Conservation (phyloP, 2,113 vertebrate genomes). For the Nematolebias whitei region DNA sequence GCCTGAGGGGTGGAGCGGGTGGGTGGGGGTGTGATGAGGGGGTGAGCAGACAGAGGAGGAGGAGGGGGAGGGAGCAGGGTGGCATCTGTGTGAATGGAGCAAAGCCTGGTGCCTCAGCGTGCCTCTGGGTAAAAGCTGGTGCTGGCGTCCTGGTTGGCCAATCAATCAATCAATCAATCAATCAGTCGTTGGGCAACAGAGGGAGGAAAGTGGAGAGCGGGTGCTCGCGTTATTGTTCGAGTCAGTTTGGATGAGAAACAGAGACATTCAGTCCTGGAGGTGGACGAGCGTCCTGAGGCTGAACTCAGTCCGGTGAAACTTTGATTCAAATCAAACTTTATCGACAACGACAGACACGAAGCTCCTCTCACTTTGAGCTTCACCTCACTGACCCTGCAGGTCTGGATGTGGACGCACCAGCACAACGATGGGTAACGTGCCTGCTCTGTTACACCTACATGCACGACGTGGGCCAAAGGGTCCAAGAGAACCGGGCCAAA, state of each 20-base stretch:
- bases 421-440: constrained; percentile 62
- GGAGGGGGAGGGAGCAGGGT: constrained; percentile 67
- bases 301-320: constrained; percentile 50
- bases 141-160: constrained; percentile 76
- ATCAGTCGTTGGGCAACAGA: constrained; percentile 57
- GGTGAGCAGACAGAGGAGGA: constrained; percentile 76
- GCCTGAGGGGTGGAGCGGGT: constrained; percentile 73
- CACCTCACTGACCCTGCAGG: constrained; percentile 39
- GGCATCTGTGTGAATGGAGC: constrained; percentile 82
- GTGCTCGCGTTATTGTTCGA: constrained; percentile 67
- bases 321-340: too few species aligned
- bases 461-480: constrained; percentile 58
- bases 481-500: constrained; percentile 46
- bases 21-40: constrained; percentile 78
- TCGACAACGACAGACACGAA: too few species aligned
- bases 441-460: constrained; percentile 51
- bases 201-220: constrained; percentile 70
- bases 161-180: constrained; percentile 63
- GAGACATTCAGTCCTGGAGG: constrained; percentile 59
- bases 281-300: constrained; percentile 17
- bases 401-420: constrained; percentile 69
- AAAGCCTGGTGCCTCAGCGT: constrained; percentile 84
- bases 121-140: constrained; percentile 82
- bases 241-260: constrained; percentile 67
- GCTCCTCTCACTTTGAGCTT: too few species aligned